Base-by-base conservation (phyloP, 2,888 invertebrate species). In the Ennomos quercinarius region DNA sequence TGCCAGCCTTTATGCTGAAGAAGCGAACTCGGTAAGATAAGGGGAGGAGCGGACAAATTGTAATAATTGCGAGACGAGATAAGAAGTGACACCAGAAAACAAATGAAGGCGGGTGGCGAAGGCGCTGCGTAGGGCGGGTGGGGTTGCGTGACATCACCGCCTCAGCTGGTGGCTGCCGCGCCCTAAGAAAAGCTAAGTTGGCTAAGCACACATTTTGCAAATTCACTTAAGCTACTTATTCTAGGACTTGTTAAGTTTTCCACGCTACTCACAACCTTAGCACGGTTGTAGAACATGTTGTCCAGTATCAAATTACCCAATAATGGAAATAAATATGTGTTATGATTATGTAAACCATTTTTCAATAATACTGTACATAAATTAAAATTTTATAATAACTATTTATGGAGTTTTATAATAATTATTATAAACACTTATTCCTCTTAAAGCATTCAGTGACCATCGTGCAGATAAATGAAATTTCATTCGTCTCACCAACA, bases 51-150 rank as follows among this genome's bases (percentile, higher is more conserved):
- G 86, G 91, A 91, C 91, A 92, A 91, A 92, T 91, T 91, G 91
- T 92, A 90, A 92, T 92, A 91, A 91, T 92, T 92, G 91, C 87
- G 87, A 84, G 86, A 87, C 87, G 89, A 90, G 92, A 92, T 91
- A 92, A 92, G 91, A 85, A 91, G 81, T 91, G 91, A 91, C 91
- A 89, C 88, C 89, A 91, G 89, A 91, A 92, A 92, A 91, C 91
- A 92, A 91, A 91, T 91, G 91, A 91, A 89, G 83, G 87, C 84
- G 83, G 87, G 85, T 74, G 85, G 75, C 69, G 73, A 71, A 71
- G 76, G 65, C 37, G 49, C 45, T 57, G 50, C 65, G 66, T 60
- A 71, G 65, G 73, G 62, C 69, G 67, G 67, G 72, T 62, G 67
- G 72, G 74, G 74, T 68, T 71, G 74, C 77, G 84, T 87, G 86